phyloP scores from a whole-genome alignment of 2,797 vertebrate species.

The Sebastes dallii region DNA sequence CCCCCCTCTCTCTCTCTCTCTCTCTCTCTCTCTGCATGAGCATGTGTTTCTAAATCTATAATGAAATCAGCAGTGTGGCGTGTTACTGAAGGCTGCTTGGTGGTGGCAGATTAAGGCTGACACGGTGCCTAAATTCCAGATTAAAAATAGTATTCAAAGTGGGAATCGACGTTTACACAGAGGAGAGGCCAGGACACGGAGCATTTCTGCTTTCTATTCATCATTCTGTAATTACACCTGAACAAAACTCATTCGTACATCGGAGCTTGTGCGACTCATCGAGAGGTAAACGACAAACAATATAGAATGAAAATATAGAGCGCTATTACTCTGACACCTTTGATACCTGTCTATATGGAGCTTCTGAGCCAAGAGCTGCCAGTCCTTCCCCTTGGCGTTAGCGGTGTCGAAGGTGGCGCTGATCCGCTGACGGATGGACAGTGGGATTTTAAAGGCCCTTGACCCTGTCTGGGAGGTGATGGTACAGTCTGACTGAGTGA shows the following conservation, averaged over 20 bases:
- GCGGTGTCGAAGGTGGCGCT: constrained; percentile 92
- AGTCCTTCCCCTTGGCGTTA: constrained; percentile 94
- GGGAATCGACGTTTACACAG: constrained; percentile 9
- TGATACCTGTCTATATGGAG: constrained; percentile 91
- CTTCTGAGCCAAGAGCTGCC: constrained; percentile 94
- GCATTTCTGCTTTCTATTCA: background rate
- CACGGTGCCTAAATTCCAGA: constrained; percentile 52
- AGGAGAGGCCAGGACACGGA: background rate
- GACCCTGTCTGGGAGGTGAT: constrained; percentile 90
- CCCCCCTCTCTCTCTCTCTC: background rate
- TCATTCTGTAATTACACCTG: constrained; percentile 3
- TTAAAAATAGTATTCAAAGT: constrained; percentile 65
- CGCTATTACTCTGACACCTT: constrained; percentile 5
- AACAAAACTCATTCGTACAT: constrained; percentile 5
- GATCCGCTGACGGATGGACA: constrained; percentile 92
- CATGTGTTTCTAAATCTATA: constrained; percentile 74
- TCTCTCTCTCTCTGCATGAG: background rate
- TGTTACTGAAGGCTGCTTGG: constrained; percentile 56
- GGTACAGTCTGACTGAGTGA: constrained; percentile 86
- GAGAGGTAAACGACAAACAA: background rate
- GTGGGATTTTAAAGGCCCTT: constrained; percentile 94
- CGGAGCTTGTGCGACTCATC: background rate
- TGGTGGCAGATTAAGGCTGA: constrained; percentile 65
- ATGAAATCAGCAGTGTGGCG: constrained; percentile 74
- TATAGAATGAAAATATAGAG: background rate